A percentile compares a stretch with the other conserved stretches of the same genome.
phyloP scores from a whole-genome alignment of 2,888 invertebrate species.

The Ypsolopha scabrella region DNA sequence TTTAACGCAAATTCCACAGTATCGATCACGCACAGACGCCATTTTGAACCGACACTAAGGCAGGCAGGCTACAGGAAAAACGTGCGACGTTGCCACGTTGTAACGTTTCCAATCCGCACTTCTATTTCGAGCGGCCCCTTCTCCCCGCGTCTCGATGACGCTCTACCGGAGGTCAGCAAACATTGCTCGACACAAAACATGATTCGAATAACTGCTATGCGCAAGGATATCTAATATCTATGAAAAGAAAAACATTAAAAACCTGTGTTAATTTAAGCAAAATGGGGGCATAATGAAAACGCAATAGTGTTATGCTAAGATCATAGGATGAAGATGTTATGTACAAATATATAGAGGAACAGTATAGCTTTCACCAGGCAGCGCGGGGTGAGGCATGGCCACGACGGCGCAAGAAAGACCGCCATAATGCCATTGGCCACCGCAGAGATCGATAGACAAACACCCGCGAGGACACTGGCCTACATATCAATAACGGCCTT shows the following conservation, averaged over 20 bases:
- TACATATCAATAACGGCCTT: conserved; percentile 56
- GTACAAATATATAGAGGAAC: no score
- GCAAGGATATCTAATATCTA: not conserved
- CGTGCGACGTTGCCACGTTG: conserved; percentile 67
- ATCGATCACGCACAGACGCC: conserved; percentile 70
- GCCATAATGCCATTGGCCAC: conserved; percentile 74
- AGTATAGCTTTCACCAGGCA: conserved; percentile 58
- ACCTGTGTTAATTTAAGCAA: no score
- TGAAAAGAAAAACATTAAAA: no score
- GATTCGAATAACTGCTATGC: not conserved
- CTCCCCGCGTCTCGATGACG: conserved; percentile 34
- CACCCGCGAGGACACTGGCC: conserved; percentile 60
- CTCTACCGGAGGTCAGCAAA: conserved; percentile 39
- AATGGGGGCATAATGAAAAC: no score
- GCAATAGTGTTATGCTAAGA: no score
- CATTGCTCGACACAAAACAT: conserved; percentile 38
- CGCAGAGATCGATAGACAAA: conserved; percentile 73
- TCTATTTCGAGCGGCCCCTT: conserved; percentile 38
- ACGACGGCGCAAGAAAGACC: conserved; percentile 61
- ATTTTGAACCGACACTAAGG: conserved; percentile 68
- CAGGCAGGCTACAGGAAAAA: conserved; percentile 21
- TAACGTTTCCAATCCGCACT: conserved; percentile 50
- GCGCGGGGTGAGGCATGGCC: conserved; percentile 43
- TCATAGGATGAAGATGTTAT: no score
- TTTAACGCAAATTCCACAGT: conserved; percentile 62